Conservation (phyloP, 2,888 invertebrate species). For the Cryptocheilus praepositus region DNA sequence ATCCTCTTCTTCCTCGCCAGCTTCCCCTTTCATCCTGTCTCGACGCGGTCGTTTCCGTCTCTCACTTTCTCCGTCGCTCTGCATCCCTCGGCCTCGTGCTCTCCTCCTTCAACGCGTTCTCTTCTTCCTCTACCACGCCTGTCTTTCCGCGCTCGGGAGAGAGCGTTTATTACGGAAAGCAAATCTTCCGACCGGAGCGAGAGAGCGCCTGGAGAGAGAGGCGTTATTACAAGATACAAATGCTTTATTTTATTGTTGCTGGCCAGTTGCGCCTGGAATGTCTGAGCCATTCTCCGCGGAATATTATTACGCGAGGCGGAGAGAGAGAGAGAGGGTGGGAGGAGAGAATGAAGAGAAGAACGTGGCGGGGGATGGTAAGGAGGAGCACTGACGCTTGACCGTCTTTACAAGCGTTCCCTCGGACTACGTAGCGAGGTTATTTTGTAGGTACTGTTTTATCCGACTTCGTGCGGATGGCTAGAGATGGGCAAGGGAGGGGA, state of each 20-base stretch:
- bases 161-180: conserved; percentile 60
- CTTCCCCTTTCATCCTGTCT: not conserved
- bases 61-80: not conserved
- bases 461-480: conserved; percentile 16
- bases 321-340: conserved; percentile 17
- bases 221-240: conserved; percentile 70
- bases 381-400: conserved; percentile 47
- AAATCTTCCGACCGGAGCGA: conserved; percentile 48
- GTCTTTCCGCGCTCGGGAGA: conserved; percentile 3
- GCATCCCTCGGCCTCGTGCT: not conserved
- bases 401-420: conserved; percentile 45
- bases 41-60: not conserved
- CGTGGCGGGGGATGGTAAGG: conserved; percentile 17
- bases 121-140: not conserved
- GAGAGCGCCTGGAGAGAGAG: conserved; percentile 27
- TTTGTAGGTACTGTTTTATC: conserved; percentile 51
- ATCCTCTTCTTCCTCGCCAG: no score
- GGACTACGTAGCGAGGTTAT: conserved; percentile 50
- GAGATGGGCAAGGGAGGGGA: not conserved
- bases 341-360: conserved; percentile 19
- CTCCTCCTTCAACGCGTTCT: not conserved
- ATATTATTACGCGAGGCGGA: conserved; percentile 15
- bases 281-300: conserved; percentile 40
- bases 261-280: conserved; percentile 62
- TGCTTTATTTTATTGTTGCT: conserved; percentile 70